These are phyloP conservation scores for Clarias macrocephalus DNA, from an alignment of 2,113 vertebrate genomes.

Conservation along the genomic window DNA sequence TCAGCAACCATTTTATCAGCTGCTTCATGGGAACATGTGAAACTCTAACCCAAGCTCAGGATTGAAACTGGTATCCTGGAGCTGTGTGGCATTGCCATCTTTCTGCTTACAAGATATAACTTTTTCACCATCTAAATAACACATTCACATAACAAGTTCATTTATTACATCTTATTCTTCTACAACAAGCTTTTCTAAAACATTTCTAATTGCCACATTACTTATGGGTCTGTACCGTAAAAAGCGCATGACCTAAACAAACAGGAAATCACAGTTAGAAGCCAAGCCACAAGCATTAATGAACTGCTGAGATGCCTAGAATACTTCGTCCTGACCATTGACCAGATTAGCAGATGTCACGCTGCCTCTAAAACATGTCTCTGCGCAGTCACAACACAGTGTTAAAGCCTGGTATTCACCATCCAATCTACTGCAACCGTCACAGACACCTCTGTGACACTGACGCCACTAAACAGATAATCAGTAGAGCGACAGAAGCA, in stretches of 20 bases:
- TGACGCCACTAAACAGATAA: conserved; percentile 8
- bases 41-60: not conserved
- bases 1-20: not conserved
- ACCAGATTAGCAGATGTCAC: conserved; percentile 1
- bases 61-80: not conserved
- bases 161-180: not conserved
- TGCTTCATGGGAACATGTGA: not conserved
- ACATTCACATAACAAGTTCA: not conserved
- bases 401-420: not conserved
- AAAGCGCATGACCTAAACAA: not conserved
- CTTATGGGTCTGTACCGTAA: not conserved
- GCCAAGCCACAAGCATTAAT: not conserved
- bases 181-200: not conserved
- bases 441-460: conserved; percentile 28
- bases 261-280: not conserved
- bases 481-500: not conserved
- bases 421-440: not conserved
- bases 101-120: not conserved
- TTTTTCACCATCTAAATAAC: not conserved
- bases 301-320: not conserved
- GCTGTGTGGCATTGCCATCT: not conserved
- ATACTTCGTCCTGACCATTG: not conserved
- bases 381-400: not conserved
- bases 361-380: not conserved
- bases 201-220: not conserved